Evolutionary conservation across 2,888 invertebrate species (phyloP), one percentile per base, ranked within the genome.

Genomic region (Dendrolimus pini): DNA sequence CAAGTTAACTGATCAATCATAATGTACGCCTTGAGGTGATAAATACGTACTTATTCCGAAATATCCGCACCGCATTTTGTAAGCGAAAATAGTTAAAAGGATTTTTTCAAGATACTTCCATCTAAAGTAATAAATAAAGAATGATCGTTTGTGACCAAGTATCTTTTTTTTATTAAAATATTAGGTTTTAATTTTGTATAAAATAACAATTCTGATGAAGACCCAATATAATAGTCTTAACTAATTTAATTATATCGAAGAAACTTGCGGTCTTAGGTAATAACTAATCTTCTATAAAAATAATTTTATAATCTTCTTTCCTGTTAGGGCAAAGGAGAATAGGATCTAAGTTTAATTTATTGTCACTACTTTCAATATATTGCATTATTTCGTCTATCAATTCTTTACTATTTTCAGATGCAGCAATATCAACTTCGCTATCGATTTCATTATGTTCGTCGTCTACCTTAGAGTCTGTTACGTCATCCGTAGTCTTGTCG

Each of bases 381-480:
- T 86, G 76, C 74, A 87, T 75, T 70, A 90, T 88, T 72, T 89
- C 89, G n/a, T 83, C 78, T 0, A 88, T 71, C 83, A 90, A 85
- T 60, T 80, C 75, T 54, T 83, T 77, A 55, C 70, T 75, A 58
- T 80, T 74, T 55, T 69, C 72, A 52, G 67, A 71, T 53, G 55
- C n/a, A 8, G 14, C 57, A 47, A 61, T 57, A 18, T 54, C 56
- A 7, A 58, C 59, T 13, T 62, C 59, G 57, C 61, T 62, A 41
- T 55, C 59, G 30, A n/a, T 56, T n/a, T 62, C 66, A 62, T 60
- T 64, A 54, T 56, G 60, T 57, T 61, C 59, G 41, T 54, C 56
- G 14, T 62, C 63, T 55, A 62, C 57, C 58, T 41, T 59, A 58
- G 60, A 58, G 52, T 66, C 62, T 41, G 57, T 60, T 56, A 62